Base-by-base conservation (phyloP, 2,113 vertebrate genomes). In the Microcebus tavaratra region DNA sequence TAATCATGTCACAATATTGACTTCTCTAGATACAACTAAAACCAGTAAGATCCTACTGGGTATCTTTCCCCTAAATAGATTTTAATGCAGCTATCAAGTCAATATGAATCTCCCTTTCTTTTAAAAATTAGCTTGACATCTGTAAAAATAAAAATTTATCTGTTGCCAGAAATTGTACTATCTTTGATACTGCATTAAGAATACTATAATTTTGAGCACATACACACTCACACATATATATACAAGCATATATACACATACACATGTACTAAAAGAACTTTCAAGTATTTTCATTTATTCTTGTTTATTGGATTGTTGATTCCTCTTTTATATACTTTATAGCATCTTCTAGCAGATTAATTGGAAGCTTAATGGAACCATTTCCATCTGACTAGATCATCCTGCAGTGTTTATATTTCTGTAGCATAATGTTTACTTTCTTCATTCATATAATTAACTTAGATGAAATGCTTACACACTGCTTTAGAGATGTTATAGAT, bases 401-500 rank as follows among this genome's bases (percentile, higher is more conserved):
- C 87, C 84, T 73, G 34, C 36, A 94, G 36, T 79, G 85, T 94
- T 96, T 90, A 95, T 94, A 95, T 96, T 96, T 97, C 92, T 83
- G n/a, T 61, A 72, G 18, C 67, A 82, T 95, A 95, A 80, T 88
- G 84, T 97, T 97, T 96, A 88, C 84, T 92, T 96, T 92, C 42
- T 94, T 92, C 72, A 91, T 96, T 96, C 94, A 84, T 94, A 39
- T 97, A 95, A 98, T 97, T 97, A 97, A 95, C 80, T 92, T 89
- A 85, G 42, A 97, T 85, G 81, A 95, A 96, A 91, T 76, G 36
- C 68, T 89, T 95, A 29, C 45, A 85, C 5, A 42, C 20, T 96
- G 67, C 63, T 79, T 90, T 34, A 72, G 78, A 72, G 68, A 79
- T 83, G 88, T 91, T 97, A 76, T 83, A 79, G 85, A 94, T 94